Evolutionary conservation across 2,888 invertebrate species (phyloP).

Genomic region (Drosophila neoperkinsi): DNA sequence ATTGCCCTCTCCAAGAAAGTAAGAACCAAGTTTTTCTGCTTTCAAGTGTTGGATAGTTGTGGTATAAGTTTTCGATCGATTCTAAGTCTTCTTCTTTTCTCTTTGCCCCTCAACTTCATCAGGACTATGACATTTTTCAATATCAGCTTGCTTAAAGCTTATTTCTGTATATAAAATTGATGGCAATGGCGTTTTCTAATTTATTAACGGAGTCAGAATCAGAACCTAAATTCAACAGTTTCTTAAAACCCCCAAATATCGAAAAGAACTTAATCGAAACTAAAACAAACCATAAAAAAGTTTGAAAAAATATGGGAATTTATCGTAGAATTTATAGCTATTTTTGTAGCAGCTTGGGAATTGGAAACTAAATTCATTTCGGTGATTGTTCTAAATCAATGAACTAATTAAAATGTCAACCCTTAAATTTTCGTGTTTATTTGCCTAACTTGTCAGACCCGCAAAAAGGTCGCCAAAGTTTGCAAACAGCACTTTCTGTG

Average conservation of each 20-base stretch:
- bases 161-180: not conserved
- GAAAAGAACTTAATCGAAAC: no score
- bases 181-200: not conserved
- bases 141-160: not conserved
- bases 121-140: not conserved
- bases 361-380: no score
- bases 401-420: no score
- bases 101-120: not conserved
- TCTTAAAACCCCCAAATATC: no score
- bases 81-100: not conserved
- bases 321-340: no score
- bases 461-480: not conserved
- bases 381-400: no score
- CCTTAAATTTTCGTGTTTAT: no score
- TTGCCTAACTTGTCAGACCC: not conserved
- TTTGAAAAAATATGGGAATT: no score
- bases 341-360: no score
- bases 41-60: not conserved
- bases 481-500: no score
- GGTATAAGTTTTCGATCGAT: not conserved
- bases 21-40: not conserved
- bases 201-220: not conserved
- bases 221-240: not conserved
- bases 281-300: no score
- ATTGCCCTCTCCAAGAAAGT: not conserved